Evolutionary conservation across 2,113 vertebrate species (phyloP), one percentile per base, ranked within the genome.

Genomic region (Apistogramma diplotaenia): DNA sequence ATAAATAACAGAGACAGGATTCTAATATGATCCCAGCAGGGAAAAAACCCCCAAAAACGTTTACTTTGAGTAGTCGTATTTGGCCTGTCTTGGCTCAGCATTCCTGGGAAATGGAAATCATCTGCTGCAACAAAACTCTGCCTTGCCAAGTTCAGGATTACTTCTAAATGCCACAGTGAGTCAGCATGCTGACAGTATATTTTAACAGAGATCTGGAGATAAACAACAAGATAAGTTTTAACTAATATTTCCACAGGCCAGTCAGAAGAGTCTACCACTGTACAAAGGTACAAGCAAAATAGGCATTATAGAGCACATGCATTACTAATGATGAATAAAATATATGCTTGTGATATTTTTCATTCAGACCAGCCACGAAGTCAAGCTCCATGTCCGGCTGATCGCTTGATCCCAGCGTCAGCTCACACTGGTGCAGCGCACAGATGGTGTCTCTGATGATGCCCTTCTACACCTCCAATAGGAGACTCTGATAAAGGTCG

Each of bases 91-190:
- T 82, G 72, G 60, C 29, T 79, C 75, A 73, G 55, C 51, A 51
- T 27, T 81, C 18, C 23, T 53, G 58, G 21, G 67, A 60, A 75
- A 74, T 43, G 25, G 31, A 79, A 86, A 78, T 87, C 11, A 3
- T 61, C n/a, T 51, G 19, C 35, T 53, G 74, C 51, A 40, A 37
- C 21, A 56, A 60, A 86, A 40, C 4, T 35, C 18, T 33, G 58
- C 23, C 9, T 76, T 60, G 25, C 10, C 60, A 74, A 76, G 53
- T 31, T 60, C 31, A 76, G 57, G 67, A 80, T 77, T 60, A 72
- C 49, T 78, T 61, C 53, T 49, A 85, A 85, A 80, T 67, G 58
- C 16, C 58, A 65, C 53, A 76, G 53, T 65, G 71, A 85, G 43
- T 53, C 35, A 19, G 56, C 19, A 43, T 67, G 49, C 33, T 13